Evolutionary conservation across 1,140 invertebrate genomes (phyloP).

Genomic region (Anthonomus grandis): DNA sequence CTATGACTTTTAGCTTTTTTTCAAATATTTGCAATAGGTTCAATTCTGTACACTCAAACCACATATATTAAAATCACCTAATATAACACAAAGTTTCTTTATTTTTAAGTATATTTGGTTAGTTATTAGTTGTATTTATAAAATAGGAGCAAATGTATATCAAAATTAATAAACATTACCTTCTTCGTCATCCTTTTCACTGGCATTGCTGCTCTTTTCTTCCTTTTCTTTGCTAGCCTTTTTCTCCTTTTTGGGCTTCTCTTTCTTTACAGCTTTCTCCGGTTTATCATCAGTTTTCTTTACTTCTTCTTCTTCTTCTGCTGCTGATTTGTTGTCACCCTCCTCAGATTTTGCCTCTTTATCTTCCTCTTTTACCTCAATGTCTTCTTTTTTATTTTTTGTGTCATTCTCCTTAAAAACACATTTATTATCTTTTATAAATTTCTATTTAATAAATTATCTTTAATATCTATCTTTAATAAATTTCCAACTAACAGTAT

Average conservation of each 20-base stretch:
- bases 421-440: no score
- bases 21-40: no score
- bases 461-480: no score
- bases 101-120: no score
- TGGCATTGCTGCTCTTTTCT: constrained; percentile 25
- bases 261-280: constrained; percentile 50
- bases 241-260: constrained; percentile 50
- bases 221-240: constrained; percentile 39
- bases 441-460: no score
- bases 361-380: constrained; percentile 41
- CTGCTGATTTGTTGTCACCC: constrained; percentile 43
- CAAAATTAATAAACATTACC: constrained; percentile 51
- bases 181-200: constrained; percentile 41
- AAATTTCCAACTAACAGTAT: no score
- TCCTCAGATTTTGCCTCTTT: constrained; percentile 29
- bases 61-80: no score
- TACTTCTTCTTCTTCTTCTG: constrained; percentile 40
- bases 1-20: no score
- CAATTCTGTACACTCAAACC: no score
- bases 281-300: constrained; percentile 40
- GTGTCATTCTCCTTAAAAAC: constrained; percentile 30
- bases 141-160: constrained; percentile 49
- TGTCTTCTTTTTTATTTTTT: constrained; percentile 35
- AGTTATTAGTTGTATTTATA: no score
- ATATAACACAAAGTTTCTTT: no score